Conservation (phyloP, 2,113 vertebrate species). For the Phyllostomus hastatus region DNA sequence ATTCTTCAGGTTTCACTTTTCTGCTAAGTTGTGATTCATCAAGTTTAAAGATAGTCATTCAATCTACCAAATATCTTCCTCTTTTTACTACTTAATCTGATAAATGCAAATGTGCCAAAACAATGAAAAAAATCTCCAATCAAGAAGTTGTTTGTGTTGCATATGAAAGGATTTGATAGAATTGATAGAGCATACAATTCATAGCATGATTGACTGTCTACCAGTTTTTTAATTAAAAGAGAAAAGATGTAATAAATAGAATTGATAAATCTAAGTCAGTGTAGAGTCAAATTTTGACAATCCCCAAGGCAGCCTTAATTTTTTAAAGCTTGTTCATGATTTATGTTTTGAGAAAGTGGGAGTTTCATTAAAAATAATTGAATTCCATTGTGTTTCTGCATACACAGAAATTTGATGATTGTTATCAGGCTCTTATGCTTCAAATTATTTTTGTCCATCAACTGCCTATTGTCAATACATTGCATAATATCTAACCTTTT, state of each 20-base stretch:
- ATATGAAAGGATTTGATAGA: background rate
- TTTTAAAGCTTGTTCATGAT: conserved; percentile 40
- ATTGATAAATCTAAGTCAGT: background rate
- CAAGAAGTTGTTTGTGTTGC: background rate
- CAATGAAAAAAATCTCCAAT: background rate
- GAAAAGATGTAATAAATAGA: conserved; percentile 25
- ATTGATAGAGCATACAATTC: background rate
- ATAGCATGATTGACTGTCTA: background rate
- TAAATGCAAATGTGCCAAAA: conserved; percentile 10
- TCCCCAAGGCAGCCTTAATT: background rate
- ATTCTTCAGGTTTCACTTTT: conserved; percentile 27
- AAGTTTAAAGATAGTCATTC: background rate
- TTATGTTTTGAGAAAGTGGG: conserved; percentile 15
- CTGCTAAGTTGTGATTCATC: background rate
- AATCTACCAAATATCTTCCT: background rate
- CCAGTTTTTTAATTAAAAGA: conserved; percentile 37
- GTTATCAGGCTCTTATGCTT: background rate
- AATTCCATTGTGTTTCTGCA: background rate
- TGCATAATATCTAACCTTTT: background rate
- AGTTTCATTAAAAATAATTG: conserved; percentile 50
- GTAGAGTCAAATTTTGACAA: conserved; percentile 12
- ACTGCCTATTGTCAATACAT: background rate
- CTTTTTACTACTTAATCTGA: background rate
- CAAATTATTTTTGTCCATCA: background rate
- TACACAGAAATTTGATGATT: background rate